A percentile compares a stretch with the other conserved stretches of the same genome.
phyloP scores from a whole-genome alignment of 2,888 invertebrate genomes.

The Lamellibrachia satsuma region DNA sequence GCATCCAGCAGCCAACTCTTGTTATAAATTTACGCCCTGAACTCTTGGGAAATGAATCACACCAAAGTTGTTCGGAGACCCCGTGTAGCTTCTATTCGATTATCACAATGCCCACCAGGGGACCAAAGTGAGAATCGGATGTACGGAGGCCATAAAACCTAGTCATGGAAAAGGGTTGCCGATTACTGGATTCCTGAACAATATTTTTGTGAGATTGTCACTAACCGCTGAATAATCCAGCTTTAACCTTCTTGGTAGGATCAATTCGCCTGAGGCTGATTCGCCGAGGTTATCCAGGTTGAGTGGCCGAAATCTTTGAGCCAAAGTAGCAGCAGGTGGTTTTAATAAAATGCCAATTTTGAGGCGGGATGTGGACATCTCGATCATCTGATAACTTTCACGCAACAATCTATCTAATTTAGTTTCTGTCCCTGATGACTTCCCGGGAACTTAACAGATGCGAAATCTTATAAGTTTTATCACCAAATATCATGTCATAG shows the following conservation, averaged over 20 bases:
- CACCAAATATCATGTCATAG: not conserved
- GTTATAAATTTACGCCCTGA: not conserved
- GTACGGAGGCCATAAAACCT: not conserved
- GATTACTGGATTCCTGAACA: not conserved
- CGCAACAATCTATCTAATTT: not conserved
- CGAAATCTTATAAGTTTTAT: no score
- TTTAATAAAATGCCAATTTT: constrained; percentile 5
- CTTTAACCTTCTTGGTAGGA: not conserved
- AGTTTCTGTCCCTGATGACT: not conserved
- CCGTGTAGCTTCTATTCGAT: not conserved
- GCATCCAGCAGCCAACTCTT: not conserved
- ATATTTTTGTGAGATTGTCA: not conserved
- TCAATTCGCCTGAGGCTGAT: not conserved
- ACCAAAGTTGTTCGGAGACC: not conserved
- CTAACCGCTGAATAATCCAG: not conserved
- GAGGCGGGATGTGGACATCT: not conserved
- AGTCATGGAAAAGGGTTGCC: not conserved
- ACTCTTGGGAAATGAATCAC: not conserved
- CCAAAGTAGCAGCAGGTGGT: not conserved
- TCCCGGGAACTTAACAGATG: not conserved
- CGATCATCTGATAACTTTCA: not conserved
- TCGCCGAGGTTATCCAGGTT: not conserved
- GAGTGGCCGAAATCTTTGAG: not conserved
- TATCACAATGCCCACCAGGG: not conserved
- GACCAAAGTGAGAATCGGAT: not conserved